These are phyloP conservation scores for Mellivora capensis DNA, from an alignment of 2,113 vertebrate genomes.

Conservation along the genomic window DNA sequence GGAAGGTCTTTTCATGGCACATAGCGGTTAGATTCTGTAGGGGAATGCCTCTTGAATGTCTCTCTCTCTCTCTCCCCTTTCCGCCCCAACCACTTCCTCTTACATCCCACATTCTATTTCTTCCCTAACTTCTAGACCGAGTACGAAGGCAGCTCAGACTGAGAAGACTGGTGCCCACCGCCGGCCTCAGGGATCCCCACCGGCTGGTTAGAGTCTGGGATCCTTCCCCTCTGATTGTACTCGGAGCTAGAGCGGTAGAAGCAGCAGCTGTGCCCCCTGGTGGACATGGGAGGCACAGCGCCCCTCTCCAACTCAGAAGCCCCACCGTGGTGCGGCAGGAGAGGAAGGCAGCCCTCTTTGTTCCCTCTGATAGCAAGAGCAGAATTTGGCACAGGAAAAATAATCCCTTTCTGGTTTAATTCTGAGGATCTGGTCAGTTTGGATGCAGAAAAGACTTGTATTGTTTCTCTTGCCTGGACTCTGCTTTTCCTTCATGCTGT, in stretches of 20 bases:
- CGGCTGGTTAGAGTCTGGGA: neutral
- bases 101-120: neutral
- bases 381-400: neutral
- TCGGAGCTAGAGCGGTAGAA: neutral
- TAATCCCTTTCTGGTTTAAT: neutral
- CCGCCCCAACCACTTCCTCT: neutral
- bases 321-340: fast-evolving
- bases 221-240: neutral
- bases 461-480: neutral
- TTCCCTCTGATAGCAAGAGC: neutral
- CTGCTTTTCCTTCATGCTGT: neutral
- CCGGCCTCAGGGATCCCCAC: too few species aligned
- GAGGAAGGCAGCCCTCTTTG: neutral
- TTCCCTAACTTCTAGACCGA: neutral
- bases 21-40: neutral
- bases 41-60: neutral
- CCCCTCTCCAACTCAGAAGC: neutral
- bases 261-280: slow-evolving; percentile 35
- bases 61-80: neutral
- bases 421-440: neutral
- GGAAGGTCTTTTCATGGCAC: neutral
- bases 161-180: neutral
- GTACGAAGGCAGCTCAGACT: neutral
- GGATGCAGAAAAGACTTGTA: neutral
- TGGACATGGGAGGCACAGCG: neutral